phyloP scores from a whole-genome alignment of 1,140 invertebrate genomes.

The Saccostrea cuccullata region DNA sequence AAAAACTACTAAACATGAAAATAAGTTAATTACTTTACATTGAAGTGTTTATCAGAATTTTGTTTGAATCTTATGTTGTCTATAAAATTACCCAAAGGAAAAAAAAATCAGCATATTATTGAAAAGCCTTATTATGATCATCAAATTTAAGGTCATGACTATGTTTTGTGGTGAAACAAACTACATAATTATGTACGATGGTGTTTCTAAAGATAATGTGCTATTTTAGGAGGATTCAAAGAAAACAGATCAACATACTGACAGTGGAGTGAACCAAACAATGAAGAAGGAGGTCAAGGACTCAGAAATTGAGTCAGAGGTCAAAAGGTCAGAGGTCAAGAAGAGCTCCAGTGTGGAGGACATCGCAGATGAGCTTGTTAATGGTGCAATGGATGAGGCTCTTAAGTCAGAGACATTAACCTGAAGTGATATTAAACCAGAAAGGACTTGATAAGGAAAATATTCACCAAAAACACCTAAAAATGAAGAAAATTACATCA shows the following conservation, averaged over 20 bases:
- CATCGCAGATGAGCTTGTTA: not conserved
- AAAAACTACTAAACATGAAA: not conserved
- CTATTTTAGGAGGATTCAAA: not conserved
- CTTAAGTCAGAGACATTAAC: not conserved
- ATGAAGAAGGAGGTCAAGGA: not conserved
- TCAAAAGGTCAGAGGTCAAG: not conserved
- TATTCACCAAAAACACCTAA: not conserved
- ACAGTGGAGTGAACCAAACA: not conserved
- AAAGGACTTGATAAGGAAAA: not conserved
- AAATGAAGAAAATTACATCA: not conserved
- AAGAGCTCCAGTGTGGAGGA: not conserved
- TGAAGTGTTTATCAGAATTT: too few species aligned
- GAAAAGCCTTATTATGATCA: too few species aligned
- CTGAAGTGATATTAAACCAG: not conserved
- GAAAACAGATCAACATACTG: not conserved
- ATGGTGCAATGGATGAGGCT: not conserved
- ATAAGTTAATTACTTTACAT: too few species aligned
- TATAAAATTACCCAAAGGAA: too few species aligned
- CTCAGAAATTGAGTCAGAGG: not conserved
- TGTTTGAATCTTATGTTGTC: too few species aligned
- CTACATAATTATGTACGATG: too few species aligned
- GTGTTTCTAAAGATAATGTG: too few species aligned
- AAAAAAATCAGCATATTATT: too few species aligned
- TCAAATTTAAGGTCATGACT: too few species aligned
- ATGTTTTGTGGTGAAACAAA: too few species aligned